These are phyloP conservation scores for Luperina testacea DNA, from an alignment of 2,888 invertebrate species.

Conservation along the genomic window DNA sequence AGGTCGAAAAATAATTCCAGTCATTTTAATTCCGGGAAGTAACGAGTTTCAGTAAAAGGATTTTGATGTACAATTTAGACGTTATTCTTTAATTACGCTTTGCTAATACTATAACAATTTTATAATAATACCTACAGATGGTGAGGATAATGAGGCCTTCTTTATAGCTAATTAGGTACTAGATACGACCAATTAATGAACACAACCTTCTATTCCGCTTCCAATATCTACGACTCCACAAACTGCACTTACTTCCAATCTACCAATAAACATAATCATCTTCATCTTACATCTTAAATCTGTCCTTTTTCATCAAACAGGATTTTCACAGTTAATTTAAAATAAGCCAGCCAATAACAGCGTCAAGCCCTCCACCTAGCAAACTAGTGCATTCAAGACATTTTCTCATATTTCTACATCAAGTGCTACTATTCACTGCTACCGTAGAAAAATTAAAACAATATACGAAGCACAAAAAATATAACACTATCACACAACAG, in stretches of 20 bases:
- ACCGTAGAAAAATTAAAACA: constrained; percentile 22
- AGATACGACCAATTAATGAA: background rate
- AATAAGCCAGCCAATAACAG: constrained; percentile 49
- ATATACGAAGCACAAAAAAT: constrained; percentile 4
- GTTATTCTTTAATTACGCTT: too few relatives aligned
- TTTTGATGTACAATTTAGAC: too few relatives aligned
- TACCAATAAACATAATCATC: constrained; percentile 8
- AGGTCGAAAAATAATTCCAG: background rate
- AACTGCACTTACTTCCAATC: background rate
- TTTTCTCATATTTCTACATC: constrained; percentile 69
- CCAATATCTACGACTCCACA: background rate
- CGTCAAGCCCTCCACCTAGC: constrained; percentile 27
- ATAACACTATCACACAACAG: rapidly evolving
- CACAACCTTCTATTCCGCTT: too few relatives aligned
- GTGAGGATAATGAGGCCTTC: background rate
- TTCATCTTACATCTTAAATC: background rate
- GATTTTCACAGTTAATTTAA: constrained; percentile 45
- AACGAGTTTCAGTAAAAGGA: background rate
- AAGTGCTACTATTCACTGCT: constrained; percentile 37
- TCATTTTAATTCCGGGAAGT: background rate
- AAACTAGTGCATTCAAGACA: constrained; percentile 62
- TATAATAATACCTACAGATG: background rate
- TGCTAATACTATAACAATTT: too few relatives aligned
- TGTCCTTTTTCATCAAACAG: constrained; percentile 17
- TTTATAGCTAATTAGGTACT: background rate